Evolutionary conservation across 2,888 invertebrate species (phyloP), one percentile per base, ranked within the genome.

Genomic region (Volucella inanis): DNA sequence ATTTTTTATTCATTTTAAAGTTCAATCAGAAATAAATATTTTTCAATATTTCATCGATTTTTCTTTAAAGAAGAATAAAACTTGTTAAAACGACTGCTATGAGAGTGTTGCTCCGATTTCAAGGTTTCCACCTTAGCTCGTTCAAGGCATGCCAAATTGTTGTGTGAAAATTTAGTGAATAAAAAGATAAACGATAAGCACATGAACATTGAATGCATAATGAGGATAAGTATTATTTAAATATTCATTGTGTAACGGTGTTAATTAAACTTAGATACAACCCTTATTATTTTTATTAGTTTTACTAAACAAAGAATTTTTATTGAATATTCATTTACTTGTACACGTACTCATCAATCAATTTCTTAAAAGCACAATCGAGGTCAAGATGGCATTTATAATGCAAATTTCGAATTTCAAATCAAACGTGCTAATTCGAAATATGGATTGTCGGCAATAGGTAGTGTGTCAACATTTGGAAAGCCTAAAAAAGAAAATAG

Each of bases 121-220:
- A 72, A 72, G 71, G 67, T 59, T 50, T 12, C 39, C 12, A 14
- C 38, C 45, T 57, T 38, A 38, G 47, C 22, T 49, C 50, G 6
- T 15, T 75, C 67, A 75, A 75, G 67, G 57, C 45, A 59, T 59
- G 57, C 57, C 59, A 75, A 75, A 67, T 43, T 43, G 11, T n/a
- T 38, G 31, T 31, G 6, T 31, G 45, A n/a, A 59, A 1, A n/a
- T 10, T 14, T 11, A 38, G n/a, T 8, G 11, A 52, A 31, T 31
- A 0, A 14, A 61, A 39, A 52, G 43, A 47, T 22, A 50, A 4
- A n/a, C 39, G 8, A 41, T 45, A 8, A 18, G 45, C 22, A 61
- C 12, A 31, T 31, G 18, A 45, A 45, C 3, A 31, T 6, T 31
- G 31, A 31, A 31, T 31, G 31, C 31, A 31, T 31, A 31, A 31